Percentiles rank a stretch among this genome's conserved stretches.
Conservation (phyloP, 2,113 vertebrate species). For the Triplophysa tibetana region DNA sequence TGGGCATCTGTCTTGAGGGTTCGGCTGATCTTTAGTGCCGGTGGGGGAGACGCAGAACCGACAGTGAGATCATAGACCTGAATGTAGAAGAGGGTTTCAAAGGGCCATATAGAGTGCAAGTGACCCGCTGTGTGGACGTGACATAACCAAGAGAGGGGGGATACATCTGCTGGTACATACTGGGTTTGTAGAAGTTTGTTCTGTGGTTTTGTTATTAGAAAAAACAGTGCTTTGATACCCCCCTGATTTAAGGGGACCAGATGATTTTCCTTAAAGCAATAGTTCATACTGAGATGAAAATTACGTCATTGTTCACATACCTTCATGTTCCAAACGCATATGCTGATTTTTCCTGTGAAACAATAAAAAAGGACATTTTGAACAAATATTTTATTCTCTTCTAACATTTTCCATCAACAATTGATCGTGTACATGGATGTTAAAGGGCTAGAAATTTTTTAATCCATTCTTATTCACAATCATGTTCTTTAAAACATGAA, state of each 20-base stretch:
- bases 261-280: conserved; percentile 34
- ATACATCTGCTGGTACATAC: conserved; percentile 51
- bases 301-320: neutral
- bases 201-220: conserved; percentile 58
- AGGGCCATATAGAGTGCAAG: conserved; percentile 12
- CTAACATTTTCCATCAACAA: too few relatives aligned
- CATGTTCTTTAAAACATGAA: too few relatives aligned
- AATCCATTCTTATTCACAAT: too few relatives aligned
- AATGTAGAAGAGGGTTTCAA: conserved; percentile 24
- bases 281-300: neutral
- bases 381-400: too few relatives aligned
- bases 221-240: conserved; percentile 52
- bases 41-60: conserved; percentile 27
- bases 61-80: conserved; percentile 55
- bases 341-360: neutral
- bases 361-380: too few relatives aligned
- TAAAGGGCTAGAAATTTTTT: too few relatives aligned
- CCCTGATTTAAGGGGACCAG: conserved; percentile 56
- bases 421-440: too few relatives aligned
- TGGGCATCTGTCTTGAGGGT: conserved; percentile 28
- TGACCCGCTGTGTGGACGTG: conserved; percentile 48
- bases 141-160: conserved; percentile 45
- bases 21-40: conserved; percentile 1
- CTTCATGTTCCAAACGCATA: neutral
- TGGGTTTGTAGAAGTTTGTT: conserved; percentile 43